phyloP scores from a whole-genome alignment of 2,113 vertebrate genomes.

The Leucosticte australis region DNA sequence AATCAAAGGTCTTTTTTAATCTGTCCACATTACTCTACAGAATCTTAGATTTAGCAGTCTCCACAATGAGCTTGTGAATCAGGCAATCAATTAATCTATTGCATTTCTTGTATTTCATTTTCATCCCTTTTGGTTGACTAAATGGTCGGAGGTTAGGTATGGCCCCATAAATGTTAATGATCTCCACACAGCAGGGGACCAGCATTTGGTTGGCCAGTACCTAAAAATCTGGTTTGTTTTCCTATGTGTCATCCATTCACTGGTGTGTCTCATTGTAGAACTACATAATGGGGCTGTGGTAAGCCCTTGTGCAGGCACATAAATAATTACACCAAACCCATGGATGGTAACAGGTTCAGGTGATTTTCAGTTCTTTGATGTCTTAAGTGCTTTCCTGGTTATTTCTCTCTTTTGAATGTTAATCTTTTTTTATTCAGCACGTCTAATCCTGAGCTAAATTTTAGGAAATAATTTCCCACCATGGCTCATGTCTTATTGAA shows the following conservation, averaged over 20 bases:
- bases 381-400: neutral
- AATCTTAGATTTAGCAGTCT: neutral
- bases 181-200: neutral
- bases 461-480: neutral
- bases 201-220: fast-evolving
- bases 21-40: neutral
- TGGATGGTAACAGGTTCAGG: neutral
- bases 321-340: neutral
- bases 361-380: neutral
- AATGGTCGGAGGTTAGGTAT: neutral
- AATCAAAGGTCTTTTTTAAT: neutral
- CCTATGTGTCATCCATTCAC: neutral
- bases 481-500: neutral
- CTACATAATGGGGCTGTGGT: fast-evolving
- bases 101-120: neutral
- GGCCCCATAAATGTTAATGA: neutral
- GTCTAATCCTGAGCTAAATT: neutral
- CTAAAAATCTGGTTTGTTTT: neutral
- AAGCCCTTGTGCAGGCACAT: neutral
- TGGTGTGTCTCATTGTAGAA: neutral
- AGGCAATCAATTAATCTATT: neutral
- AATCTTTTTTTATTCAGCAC: neutral
- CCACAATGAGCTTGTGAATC: neutral
- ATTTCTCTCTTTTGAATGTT: neutral
- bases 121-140: neutral